Percentiles rank a stretch among this genome's conserved stretches.
phyloP scores from a whole-genome alignment of 2,113 vertebrate genomes.

The Podiceps cristatus region DNA sequence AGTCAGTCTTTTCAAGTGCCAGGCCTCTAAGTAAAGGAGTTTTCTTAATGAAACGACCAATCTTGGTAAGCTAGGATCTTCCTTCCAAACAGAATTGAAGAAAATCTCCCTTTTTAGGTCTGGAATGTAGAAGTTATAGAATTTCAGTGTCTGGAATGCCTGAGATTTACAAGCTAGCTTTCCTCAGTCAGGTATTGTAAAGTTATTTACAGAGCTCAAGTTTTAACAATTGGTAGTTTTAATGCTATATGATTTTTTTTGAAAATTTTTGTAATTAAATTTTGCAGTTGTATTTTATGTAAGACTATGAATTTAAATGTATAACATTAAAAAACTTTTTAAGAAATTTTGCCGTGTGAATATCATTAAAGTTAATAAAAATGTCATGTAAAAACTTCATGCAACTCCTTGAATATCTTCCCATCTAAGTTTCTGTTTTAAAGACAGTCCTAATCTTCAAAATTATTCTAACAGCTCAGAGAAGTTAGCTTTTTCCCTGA shows the following conservation, averaged over 20 bases:
- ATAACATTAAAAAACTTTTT: not conserved
- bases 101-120: constrained; percentile 57
- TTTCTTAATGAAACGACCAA: constrained; percentile 23
- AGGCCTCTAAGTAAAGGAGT: constrained; percentile 14
- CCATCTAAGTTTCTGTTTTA: not conserved
- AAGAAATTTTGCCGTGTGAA: not conserved
- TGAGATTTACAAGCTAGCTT: constrained; percentile 56
- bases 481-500: not conserved
- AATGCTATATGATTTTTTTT: not conserved
- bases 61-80: constrained; percentile 17
- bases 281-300: not conserved
- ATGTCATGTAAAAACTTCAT: not conserved
- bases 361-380: not conserved
- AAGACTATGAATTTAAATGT: not conserved
- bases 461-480: not conserved
- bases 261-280: not conserved
- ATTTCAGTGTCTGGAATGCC: constrained; percentile 65
- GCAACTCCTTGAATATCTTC: not conserved
- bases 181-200: constrained; percentile 30
- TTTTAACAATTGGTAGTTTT: constrained; percentile 30
- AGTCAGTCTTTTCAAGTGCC: not conserved
- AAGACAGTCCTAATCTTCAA: not conserved
- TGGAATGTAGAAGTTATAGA: constrained; percentile 61
- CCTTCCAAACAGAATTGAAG: constrained; percentile 38
- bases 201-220: constrained; percentile 16